These are phyloP conservation scores for Cantharis nigra DNA, from an alignment of 2,888 invertebrate genomes.

Conservation along the genomic window DNA sequence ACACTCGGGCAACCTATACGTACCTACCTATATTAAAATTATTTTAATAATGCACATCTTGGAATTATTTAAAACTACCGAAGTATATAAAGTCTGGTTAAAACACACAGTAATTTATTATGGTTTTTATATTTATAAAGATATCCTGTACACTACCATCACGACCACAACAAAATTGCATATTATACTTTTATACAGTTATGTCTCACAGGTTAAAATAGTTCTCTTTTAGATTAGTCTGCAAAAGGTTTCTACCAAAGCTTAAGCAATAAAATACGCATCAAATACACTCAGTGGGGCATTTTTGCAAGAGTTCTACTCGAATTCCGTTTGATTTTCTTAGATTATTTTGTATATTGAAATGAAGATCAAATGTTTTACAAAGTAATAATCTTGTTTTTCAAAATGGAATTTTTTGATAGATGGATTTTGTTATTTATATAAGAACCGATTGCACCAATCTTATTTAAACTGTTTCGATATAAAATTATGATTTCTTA, in stretches of 20 bases:
- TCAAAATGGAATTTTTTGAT: too few relatives aligned
- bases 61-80: not conserved
- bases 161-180: not conserved
- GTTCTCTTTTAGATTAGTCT: not conserved
- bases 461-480: too few relatives aligned
- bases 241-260: not conserved
- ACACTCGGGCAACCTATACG: not conserved
- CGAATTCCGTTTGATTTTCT: too few relatives aligned
- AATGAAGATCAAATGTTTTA: too few relatives aligned
- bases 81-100: not conserved
- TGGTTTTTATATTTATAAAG: not conserved
- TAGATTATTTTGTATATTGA: too few relatives aligned
- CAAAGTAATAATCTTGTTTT: too few relatives aligned
- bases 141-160: not conserved
- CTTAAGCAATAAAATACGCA: not conserved
- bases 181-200: not conserved
- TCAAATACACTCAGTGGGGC: not conserved
- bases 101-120: not conserved
- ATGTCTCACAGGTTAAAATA: not conserved
- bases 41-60: not conserved
- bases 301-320: too few relatives aligned
- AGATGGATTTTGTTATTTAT: too few relatives aligned
- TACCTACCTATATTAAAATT: not conserved
- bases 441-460: too few relatives aligned
- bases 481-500: too few relatives aligned